A percentile compares a stretch with the other conserved stretches of the same genome.
Evolutionary conservation across 2,797 vertebrate species (phyloP).

Genomic region (Chelidonichthys spinosus): DNA sequence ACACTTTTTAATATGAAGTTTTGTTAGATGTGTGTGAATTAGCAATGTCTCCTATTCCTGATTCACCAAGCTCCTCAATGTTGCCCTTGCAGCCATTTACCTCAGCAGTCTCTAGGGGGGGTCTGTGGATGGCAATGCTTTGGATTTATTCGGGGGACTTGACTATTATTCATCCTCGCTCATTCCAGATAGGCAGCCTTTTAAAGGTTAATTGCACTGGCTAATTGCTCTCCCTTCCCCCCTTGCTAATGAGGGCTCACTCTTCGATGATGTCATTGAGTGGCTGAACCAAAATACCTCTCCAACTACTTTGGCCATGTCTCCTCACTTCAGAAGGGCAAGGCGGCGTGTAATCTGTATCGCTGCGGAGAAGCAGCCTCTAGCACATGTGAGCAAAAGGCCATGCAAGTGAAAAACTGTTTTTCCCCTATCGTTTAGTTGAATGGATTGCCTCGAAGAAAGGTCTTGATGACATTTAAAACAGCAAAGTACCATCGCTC

Average conservation of each 20-base stretch:
- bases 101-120: constrained; percentile 68
- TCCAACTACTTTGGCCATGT: constrained; percentile 68
- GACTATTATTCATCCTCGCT: constrained; percentile 80
- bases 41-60: constrained; percentile 54
- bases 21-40: constrained; percentile 50
- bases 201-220: constrained; percentile 86
- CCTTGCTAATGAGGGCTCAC: constrained; percentile 73
- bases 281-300: constrained; percentile 76
- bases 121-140: constrained; percentile 68
- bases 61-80: constrained; percentile 57
- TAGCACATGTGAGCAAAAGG: constrained; percentile 28
- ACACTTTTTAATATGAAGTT: constrained; percentile 33
- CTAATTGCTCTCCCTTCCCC: constrained; percentile 82
- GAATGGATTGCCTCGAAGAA: constrained; percentile 33
- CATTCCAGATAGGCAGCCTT: constrained; percentile 79
- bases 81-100: constrained; percentile 74
- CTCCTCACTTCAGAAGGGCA: constrained; percentile 73
- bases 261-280: constrained; percentile 79
- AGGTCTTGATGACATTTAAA: constrained; percentile 46
- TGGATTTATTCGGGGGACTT: constrained; percentile 82
- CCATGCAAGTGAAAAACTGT: constrained; percentile 19
- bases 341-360: constrained; percentile 59
- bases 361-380: constrained; percentile 14
- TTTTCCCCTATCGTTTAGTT: constrained; percentile 22
- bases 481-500: constrained; percentile 22